Conservation (phyloP, 2,888 invertebrate genomes). For the Lasioglossum marginatum region DNA sequence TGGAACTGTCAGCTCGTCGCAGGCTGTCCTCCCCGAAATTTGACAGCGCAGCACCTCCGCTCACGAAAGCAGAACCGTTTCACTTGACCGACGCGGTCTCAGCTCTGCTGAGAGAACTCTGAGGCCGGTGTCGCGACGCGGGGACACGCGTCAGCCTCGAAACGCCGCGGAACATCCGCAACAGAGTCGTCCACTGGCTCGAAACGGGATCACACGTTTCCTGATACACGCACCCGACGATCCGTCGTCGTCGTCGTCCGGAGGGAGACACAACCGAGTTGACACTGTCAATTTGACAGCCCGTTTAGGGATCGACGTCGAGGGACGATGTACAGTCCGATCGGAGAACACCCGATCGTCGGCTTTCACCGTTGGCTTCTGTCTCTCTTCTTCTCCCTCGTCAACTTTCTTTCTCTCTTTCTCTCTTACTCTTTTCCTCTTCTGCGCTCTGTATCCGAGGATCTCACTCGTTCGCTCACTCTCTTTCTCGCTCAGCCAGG, state of each 20-base stretch:
- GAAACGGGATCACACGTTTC: conserved; percentile 1
- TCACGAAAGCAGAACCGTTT: conserved; percentile 3
- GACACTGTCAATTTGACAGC: background rate
- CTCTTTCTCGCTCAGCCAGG: conserved; percentile 37
- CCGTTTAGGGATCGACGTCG: background rate
- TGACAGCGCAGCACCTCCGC: background rate
- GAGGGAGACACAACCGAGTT: background rate
- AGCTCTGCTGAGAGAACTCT: background rate
- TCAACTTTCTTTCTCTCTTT: background rate
- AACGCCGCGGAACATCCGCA: conserved; percentile 16
- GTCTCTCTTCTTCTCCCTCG: background rate
- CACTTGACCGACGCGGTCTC: background rate
- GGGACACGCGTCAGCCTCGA: conserved; percentile 26
- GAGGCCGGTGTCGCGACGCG: conserved; percentile 16
- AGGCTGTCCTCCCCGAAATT: background rate
- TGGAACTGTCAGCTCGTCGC: background rate
- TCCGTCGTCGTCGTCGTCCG: background rate
- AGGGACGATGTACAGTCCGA: background rate
- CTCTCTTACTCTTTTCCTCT: background rate
- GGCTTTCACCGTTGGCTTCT: background rate
- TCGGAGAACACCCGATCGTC: background rate
- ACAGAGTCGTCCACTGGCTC: conserved; percentile 2
- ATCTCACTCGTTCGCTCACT: background rate
- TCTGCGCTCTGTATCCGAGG: conserved; percentile 22
- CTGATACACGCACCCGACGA: conserved; percentile 1